Base-by-base conservation (phyloP, 2,797 vertebrate genomes). In the Valencia hispanica region DNA sequence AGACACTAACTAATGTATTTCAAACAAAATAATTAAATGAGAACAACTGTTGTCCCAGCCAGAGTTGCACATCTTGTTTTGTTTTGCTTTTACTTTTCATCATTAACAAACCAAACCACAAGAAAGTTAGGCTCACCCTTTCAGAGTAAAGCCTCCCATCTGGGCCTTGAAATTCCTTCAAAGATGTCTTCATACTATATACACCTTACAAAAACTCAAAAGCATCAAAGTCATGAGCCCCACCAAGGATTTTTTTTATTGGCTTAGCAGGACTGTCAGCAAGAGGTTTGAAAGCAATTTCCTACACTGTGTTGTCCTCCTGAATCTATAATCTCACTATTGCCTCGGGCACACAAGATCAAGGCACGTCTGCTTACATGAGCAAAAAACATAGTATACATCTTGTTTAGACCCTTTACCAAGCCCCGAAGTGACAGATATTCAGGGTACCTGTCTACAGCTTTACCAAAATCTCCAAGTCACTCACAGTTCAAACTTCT, bases 401-500 rank as follows among this genome's bases (percentile, higher is more conserved):
- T 80, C 82, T 86, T 87, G 74, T 89, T 81, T 69, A 73, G 68
- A 72, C 36, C 78, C 82, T 82, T 88, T 82, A 76, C 84, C 70
- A 77, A 80, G 81, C 75, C 85, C 73, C 43, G 57, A 48, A 81
- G 89, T n/a, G 3, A 77, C 69, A 75, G 48, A 84, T 85, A 79
- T 81, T 88, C 77, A 30, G 48, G 1, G 78, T 59, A 81, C 82
- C 83, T 83, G 74, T 7, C 69, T 70, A 45, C 78, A 18, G 68
- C 71, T 80, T 78, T 20, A 41, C 69, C 51, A 79, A 83, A 75
- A 70, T 78, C 71, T 78, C 73, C n/a, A 22, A 82, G 84, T 89
- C 81, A 53, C 72, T 68, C 65, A 36, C 55, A 74, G 83, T 89
- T 86, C 79, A 86, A 77, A 68, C 39, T 17, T 68, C 65, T 43